These are phyloP conservation scores for Chaetops frenatus DNA, from an alignment of 2,113 vertebrate species.

Conservation along the genomic window DNA sequence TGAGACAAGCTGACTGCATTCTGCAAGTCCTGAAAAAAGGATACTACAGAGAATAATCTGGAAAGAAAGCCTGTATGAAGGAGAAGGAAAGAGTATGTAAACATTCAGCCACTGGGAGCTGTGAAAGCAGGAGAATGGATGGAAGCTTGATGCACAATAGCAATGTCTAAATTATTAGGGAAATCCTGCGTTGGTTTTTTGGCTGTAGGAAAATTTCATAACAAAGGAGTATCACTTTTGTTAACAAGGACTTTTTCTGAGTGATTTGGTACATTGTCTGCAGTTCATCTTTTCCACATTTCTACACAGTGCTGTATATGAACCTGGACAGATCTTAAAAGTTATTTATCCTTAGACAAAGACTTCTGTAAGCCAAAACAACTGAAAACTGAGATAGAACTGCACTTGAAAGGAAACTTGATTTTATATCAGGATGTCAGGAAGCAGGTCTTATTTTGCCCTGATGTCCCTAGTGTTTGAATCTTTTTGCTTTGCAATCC, in stretches of 20 bases:
- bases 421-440: neutral
- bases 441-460: neutral
- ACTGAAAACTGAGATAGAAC: neutral
- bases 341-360: neutral
- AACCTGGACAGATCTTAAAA: neutral
- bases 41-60: neutral
- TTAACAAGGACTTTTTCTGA: neutral
- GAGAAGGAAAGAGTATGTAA: neutral
- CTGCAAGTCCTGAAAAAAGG: neutral
- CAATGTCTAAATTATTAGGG: neutral
- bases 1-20: fast-evolving
- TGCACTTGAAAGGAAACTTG: neutral
- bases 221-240: neutral
- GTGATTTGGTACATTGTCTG: fast-evolving
- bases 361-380: neutral
- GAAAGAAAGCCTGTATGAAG: neutral
- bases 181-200: neutral
- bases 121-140: neutral
- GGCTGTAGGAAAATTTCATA: neutral
- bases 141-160: fast-evolving
- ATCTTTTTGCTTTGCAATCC: neutral
- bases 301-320: neutral
- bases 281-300: neutral
- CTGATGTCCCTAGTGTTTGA: neutral
- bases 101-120: neutral